A percentile compares a stretch with the other conserved stretches of the same genome.
Conservation (phyloP, 2,113 vertebrate species). For the rat (Rattus norvegicus) region GRCr8 NC_086028.1:37051501-37052000, state of each 20-base stretch:
- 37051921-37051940: background rate
- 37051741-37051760: background rate
- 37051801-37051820: background rate
- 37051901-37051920: background rate
- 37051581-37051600: background rate
- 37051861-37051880: background rate
- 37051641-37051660: background rate
- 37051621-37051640: background rate
- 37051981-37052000: background rate
- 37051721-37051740: background rate
- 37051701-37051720: slow-evolving; percentile 41
- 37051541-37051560: background rate
- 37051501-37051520: background rate
- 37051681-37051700: background rate
- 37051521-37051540: background rate
- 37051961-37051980: background rate
- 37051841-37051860: background rate
- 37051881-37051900: background rate
- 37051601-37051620: background rate
- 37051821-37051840: background rate
- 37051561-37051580: background rate
- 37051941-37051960: background rate
- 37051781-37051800: background rate
- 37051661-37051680: background rate
- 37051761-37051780: background rate